Base-by-base conservation (phyloP, 2,113 vertebrate genomes). In the Megaleporinus macrocephalus region DNA sequence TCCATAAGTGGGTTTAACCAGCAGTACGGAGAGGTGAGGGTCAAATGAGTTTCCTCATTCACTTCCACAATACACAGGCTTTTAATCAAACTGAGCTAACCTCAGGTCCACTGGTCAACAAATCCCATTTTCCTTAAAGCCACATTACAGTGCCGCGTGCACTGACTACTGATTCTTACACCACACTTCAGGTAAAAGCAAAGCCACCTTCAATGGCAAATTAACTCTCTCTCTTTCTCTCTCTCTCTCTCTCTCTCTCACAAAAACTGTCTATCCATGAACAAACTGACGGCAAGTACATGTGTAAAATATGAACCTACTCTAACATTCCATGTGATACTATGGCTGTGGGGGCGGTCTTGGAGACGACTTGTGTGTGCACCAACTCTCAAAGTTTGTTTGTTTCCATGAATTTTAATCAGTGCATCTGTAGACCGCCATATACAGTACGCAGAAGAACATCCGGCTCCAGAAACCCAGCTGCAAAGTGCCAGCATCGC, bases 321-420 rank as follows among this genome's bases (percentile, higher is more conserved):
- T 69, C 59, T 53, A 49, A 61, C 59, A 36, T 18, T 78, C 41
- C 65, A 36, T 30, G 51, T 83, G 77, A 84, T 85, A 73, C 69
- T 57, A 49, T 41, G 63, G 49, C 49, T 18, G 53, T 55, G 73
- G 72, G 47, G 47, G 63, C 41, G 53, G 80, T 41, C 49, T 74
- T 73, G 15, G 18, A 12, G 41, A 33, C 73, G 69, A 6, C 20
- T 27, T 18, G 30, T 53, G 68, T 47, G 69, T 65, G 69, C 76
- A 26, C 53, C 59, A 80, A 55, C 69, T 65, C 51, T 44, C 57
- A 78, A 66, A 78, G 73, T 78, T 82, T 85, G 83, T 85, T 85
- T 81, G 86, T 78, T 85, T 85, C 81, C 78, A 83, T 83, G 78
- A 83, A 85, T 87, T 81, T 87, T 77, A 87, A 85, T 85, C 47